Conservation (phyloP, 2,797 vertebrate species). For the Myotis findleyi region DNA sequence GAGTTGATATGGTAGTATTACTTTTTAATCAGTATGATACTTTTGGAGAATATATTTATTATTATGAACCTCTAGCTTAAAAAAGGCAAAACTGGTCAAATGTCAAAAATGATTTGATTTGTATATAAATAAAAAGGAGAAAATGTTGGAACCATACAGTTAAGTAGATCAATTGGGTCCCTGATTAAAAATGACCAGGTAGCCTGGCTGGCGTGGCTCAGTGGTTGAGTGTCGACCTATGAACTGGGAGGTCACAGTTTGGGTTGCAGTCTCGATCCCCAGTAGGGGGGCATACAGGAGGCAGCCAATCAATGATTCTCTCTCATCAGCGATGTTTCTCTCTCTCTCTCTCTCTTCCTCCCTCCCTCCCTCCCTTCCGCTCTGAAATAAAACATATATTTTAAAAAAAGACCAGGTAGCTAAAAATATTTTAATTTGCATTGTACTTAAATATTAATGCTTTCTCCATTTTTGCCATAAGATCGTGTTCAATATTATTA, state of each 20-base stretch:
- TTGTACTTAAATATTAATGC: not conserved
- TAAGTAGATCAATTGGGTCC: not conserved
- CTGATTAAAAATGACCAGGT: not conserved
- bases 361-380: too few relatives aligned
- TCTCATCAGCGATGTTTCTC: too few relatives aligned
- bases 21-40: slow-evolving; percentile 22
- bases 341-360: too few relatives aligned
- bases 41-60: slow-evolving; percentile 29
- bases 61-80: not conserved
- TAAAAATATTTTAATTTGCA: slow-evolving; percentile 44
- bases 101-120: slow-evolving; percentile 23
- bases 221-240: too few relatives aligned
- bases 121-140: slow-evolving; percentile 25
- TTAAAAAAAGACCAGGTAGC: not conserved
- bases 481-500: not conserved
- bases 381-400: too few relatives aligned
- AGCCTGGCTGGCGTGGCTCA: too few relatives aligned
- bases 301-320: too few relatives aligned
- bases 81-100: not conserved
- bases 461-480: slow-evolving; percentile 6
- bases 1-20: not conserved
- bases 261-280: too few relatives aligned
- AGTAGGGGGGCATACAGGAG: too few relatives aligned
- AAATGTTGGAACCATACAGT: not conserved
- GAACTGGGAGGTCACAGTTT: too few relatives aligned